Conservation (phyloP, 2,888 invertebrate genomes). For the Macaria liturata region DNA sequence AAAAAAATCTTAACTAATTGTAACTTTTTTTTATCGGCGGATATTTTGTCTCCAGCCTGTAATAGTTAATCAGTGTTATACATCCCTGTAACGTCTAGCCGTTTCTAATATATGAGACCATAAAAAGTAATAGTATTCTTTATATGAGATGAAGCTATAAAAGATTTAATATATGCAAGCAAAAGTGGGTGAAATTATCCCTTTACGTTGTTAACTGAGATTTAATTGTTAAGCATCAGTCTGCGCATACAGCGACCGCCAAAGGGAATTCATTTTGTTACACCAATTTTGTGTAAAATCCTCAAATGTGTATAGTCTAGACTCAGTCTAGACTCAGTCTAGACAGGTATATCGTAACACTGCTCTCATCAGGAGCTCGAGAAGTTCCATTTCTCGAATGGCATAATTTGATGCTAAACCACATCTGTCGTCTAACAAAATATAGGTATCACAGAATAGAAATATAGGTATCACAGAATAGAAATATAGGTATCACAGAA, state of each 20-base stretch:
- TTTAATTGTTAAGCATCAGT: slow-evolving; percentile 23
- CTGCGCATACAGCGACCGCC: slow-evolving; percentile 28
- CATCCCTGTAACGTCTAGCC: too few relatives aligned
- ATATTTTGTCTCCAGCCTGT: too few relatives aligned
- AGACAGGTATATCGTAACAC: slow-evolving; percentile 76
- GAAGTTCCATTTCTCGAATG: slow-evolving; percentile 54
- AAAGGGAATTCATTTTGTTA: slow-evolving; percentile 36
- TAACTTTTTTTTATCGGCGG: too few relatives aligned
- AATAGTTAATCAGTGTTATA: too few relatives aligned
- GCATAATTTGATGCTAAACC: slow-evolving; percentile 41
- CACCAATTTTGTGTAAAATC: slow-evolving; percentile 50
- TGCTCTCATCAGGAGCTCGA: slow-evolving; percentile 63
- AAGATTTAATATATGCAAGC: too few relatives aligned
- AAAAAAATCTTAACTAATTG: too few relatives aligned
- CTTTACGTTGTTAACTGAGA: background rate
- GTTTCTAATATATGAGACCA: too few relatives aligned
- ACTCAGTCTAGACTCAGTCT: slow-evolving; percentile 78
- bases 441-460: too few relatives aligned
- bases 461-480: too few relatives aligned
- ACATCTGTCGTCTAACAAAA: slow-evolving; percentile 4
- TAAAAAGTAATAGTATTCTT: too few relatives aligned
- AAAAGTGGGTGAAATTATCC: background rate
- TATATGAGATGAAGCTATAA: too few relatives aligned
- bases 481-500: too few relatives aligned
- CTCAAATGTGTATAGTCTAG: slow-evolving; percentile 73